Evolutionary conservation across 2,797 vertebrate species (phyloP).

Genomic region (Megalops cyprinoides): DNA sequence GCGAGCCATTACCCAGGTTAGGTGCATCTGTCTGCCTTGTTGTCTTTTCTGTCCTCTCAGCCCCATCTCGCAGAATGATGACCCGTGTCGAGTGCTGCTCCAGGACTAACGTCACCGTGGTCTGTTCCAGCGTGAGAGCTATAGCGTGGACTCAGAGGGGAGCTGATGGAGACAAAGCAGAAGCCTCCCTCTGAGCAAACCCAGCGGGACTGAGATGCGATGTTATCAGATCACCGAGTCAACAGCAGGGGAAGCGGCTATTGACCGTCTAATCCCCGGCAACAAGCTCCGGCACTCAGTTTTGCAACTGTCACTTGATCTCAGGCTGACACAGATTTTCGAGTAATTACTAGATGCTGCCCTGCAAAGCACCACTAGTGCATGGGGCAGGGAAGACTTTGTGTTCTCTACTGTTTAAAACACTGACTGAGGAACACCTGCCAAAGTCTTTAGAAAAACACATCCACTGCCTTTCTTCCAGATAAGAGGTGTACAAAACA

Average conservation of each 20-base stretch:
- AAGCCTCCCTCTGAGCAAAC: slow-evolving; percentile 14
- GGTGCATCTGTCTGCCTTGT: slow-evolving; percentile 14
- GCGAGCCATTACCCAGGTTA: slow-evolving; percentile 27
- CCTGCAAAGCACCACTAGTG: slow-evolving; percentile 30
- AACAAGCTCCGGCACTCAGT: slow-evolving; percentile 43
- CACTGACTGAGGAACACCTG: not conserved
- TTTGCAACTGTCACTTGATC: slow-evolving; percentile 57
- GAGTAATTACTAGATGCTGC: slow-evolving; percentile 58
- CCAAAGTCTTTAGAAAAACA: not conserved
- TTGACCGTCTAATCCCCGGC: slow-evolving; percentile 61
- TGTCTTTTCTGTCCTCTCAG: not conserved
- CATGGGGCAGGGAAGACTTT: not conserved
- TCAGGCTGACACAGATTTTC: slow-evolving; percentile 56
- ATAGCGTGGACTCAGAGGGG: not conserved
- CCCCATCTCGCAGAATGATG: not conserved
- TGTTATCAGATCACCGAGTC: slow-evolving; percentile 45
- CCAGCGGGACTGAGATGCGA: slow-evolving; percentile 23
- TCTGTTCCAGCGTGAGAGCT: not conserved
- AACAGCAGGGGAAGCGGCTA: slow-evolving; percentile 43
- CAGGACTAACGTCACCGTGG: not conserved
- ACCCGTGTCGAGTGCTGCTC: not conserved
- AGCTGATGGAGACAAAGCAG: slow-evolving; percentile 11
- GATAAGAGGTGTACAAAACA: not conserved
- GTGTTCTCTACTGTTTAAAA: slow-evolving; percentile 17
- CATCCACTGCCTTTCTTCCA: not conserved